Conservation (phyloP, 2,888 invertebrate species). For the Tetheella fluctuosa region DNA sequence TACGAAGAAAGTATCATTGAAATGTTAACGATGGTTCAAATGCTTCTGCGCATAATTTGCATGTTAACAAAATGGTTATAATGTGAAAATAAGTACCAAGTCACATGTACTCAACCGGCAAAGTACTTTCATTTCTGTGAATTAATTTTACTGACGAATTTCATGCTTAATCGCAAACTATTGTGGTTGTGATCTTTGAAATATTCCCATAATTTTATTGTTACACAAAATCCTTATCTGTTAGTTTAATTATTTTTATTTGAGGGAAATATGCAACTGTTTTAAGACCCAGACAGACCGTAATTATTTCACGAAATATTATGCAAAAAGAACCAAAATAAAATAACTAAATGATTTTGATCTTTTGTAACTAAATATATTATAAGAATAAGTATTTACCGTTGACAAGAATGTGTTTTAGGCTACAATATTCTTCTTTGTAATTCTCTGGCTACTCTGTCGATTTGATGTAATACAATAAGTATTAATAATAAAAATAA, state of each 20-base stretch:
- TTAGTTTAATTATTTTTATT: conserved; percentile 32
- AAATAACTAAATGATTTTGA: neutral
- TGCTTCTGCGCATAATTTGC: neutral
- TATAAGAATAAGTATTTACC: too few relatives aligned
- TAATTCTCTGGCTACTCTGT: too few relatives aligned
- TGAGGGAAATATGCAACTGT: conserved; percentile 16
- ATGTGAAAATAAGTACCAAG: conserved; percentile 39
- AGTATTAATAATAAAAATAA: too few relatives aligned
- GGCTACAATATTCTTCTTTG: too few relatives aligned
- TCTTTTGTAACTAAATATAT: too few relatives aligned
- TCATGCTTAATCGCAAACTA: conserved; percentile 31
- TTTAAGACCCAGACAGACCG: neutral
- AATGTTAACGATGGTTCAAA: neutral
- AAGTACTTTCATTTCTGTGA: conserved; percentile 52
- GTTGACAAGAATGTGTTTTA: too few relatives aligned
- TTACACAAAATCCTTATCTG: conserved; percentile 33
- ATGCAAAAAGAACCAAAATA: neutral
- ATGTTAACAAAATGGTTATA: conserved; percentile 21
- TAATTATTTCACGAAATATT: neutral
- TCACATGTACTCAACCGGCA: conserved; percentile 15
- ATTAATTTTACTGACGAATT: conserved; percentile 44
- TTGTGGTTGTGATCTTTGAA: conserved; percentile 25
- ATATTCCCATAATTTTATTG: conserved; percentile 50
- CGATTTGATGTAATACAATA: too few relatives aligned
- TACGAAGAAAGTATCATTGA: conserved; percentile 9